A percentile compares a stretch with the other conserved stretches of the same genome.
These are phyloP conservation scores for Drosophila ezoana DNA, from an alignment of 2,888 invertebrate species.

Conservation along the genomic window DNA sequence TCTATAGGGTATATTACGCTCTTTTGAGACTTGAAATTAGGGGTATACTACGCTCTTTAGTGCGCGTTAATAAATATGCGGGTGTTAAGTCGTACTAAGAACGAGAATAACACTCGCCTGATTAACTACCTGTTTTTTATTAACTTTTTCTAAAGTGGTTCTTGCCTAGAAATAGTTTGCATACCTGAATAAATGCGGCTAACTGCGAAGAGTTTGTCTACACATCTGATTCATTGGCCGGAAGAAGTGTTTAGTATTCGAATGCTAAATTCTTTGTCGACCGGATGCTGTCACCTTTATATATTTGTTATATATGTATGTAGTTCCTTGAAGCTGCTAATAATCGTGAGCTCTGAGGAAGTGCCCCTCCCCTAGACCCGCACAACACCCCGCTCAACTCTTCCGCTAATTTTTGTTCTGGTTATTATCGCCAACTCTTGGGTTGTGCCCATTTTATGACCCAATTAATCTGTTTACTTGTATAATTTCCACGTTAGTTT, in stretches of 20 bases:
- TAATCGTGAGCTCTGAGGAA: conserved; percentile 12
- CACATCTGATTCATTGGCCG: background rate
- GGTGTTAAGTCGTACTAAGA: too few species aligned
- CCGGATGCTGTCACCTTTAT: conserved; percentile 20
- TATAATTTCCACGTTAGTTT: conserved; percentile 77
- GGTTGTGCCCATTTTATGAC: conserved; percentile 57
- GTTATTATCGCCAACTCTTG: conserved; percentile 14
- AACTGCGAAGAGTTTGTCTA: background rate
- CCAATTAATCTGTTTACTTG: conserved; percentile 80
- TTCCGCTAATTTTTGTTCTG: conserved; percentile 22
- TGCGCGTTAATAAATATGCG: too few species aligned
- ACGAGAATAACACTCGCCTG: too few species aligned
- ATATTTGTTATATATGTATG: background rate
- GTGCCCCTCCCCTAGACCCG: background rate
- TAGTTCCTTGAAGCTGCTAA: background rate
- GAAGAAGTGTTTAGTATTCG: background rate
- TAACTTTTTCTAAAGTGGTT: background rate
- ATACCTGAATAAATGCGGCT: background rate
- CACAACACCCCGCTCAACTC: background rate
- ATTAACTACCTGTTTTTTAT: too few species aligned
- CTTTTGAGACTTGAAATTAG: too few species aligned
- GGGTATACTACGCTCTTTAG: too few species aligned
- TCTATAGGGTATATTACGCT: too few species aligned
- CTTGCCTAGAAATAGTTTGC: background rate
- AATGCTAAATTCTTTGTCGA: background rate